Evolutionary conservation across 1,140 invertebrate species (phyloP).

Genomic region (Aphaenogaster ashmeadi): DNA sequence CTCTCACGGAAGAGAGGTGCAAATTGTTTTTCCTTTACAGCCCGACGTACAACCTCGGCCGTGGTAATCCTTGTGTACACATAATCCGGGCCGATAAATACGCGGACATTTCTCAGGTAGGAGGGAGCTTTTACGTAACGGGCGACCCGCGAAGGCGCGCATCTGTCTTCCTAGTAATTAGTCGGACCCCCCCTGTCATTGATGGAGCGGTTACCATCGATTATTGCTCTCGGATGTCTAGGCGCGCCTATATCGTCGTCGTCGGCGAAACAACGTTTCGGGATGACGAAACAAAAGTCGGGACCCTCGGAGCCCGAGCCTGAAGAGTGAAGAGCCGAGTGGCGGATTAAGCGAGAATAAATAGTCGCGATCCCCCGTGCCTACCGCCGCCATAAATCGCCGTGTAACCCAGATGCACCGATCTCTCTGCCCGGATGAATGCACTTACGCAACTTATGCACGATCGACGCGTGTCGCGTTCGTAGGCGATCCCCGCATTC

Average conservation of each 20-base stretch:
- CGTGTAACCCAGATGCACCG: slow-evolving; percentile 53
- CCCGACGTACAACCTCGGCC: slow-evolving; percentile 23
- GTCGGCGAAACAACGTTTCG: slow-evolving; percentile 16
- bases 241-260: slow-evolving; percentile 45
- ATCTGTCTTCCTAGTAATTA: slow-evolving; percentile 74
- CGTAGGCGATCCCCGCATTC: slow-evolving; percentile 16
- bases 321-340: not conserved
- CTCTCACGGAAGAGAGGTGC: slow-evolving; percentile 5
- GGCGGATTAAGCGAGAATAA: slow-evolving; percentile 62
- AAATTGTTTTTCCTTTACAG: slow-evolving; percentile 42
- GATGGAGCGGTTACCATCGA: slow-evolving; percentile 72
- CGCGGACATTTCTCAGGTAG: slow-evolving; percentile 47
- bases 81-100: slow-evolving; percentile 58
- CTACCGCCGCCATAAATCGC: slow-evolving; percentile 39
- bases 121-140: slow-evolving; percentile 42
- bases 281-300: slow-evolving; percentile 66
- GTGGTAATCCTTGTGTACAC: slow-evolving; percentile 61
- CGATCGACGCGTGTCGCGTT: slow-evolving; percentile 51
- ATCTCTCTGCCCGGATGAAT: slow-evolving; percentile 37
- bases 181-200: slow-evolving; percentile 65
- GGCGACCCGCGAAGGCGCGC: slow-evolving; percentile 37
- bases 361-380: slow-evolving; percentile 32
- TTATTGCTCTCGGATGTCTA: slow-evolving; percentile 66
- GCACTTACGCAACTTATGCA: slow-evolving; percentile 40
- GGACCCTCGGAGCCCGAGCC: not conserved